Evolutionary conservation across 2,888 invertebrate genomes (phyloP).

Genomic region (Beris chalybata): DNA sequence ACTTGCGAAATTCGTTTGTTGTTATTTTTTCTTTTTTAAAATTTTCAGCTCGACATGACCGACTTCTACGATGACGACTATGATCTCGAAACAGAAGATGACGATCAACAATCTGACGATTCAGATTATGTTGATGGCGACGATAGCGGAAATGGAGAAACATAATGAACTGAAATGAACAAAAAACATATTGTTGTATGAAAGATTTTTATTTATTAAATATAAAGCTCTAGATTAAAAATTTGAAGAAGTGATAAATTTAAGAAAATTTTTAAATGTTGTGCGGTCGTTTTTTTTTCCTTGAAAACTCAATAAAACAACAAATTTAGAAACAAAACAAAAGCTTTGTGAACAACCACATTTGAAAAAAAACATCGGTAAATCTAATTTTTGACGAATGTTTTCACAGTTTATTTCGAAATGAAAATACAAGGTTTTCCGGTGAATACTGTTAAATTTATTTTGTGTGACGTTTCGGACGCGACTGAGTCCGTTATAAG

Average conservation of each 20-base stretch:
- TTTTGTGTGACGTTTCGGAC: too few relatives aligned
- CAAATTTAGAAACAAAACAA: conserved; percentile 11
- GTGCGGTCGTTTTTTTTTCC: conserved; percentile 21
- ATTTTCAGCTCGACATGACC: conserved; percentile 76
- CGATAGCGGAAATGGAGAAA: conserved; percentile 91
- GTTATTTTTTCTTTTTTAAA: not conserved
- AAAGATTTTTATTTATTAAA: conserved; percentile 28
- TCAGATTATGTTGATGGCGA: conserved; percentile 77
- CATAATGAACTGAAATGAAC: conserved; percentile 46
- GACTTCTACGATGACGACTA: conserved; percentile 97
- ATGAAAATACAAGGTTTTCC: too few relatives aligned
- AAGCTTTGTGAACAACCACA: not conserved
- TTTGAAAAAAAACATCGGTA: too few relatives aligned
- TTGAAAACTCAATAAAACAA: conserved; percentile 13
- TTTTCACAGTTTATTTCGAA: too few relatives aligned
- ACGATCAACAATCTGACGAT: conserved; percentile 67
- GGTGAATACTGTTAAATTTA: too few relatives aligned
- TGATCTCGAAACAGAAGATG: conserved; percentile 75
- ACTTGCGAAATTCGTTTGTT: too few relatives aligned
- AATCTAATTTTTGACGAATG: too few relatives aligned
- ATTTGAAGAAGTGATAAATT: conserved; percentile 28
- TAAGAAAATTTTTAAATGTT: conserved; percentile 23
- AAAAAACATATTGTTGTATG: conserved; percentile 24
- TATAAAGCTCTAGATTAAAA: conserved; percentile 26
- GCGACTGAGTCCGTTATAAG: too few relatives aligned